These are phyloP conservation scores for Tinamus major DNA, from an alignment of 2,797 vertebrate genomes.

Conservation along the genomic window DNA sequence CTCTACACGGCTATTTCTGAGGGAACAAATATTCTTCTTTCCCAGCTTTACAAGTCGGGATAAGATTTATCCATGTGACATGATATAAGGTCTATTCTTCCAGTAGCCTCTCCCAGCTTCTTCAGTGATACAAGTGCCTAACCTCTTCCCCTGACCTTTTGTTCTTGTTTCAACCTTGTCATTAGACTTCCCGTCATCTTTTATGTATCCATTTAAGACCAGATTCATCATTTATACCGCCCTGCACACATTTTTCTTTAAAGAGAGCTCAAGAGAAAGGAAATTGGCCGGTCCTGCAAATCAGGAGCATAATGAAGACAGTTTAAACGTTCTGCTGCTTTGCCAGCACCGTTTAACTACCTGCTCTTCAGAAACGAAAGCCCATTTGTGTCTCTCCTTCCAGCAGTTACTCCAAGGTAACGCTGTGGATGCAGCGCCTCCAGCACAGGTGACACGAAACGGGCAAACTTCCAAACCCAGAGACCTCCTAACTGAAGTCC, in stretches of 20 bases:
- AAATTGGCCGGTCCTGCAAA: background rate
- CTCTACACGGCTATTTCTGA: background rate
- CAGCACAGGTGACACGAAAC: background rate
- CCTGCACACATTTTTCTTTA: background rate
- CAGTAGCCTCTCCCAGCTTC: background rate
- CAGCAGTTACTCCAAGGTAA: background rate
- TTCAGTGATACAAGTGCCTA: background rate
- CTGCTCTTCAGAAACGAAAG: background rate
- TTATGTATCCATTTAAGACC: too few relatives aligned
- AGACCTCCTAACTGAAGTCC: background rate
- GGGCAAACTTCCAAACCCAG: background rate
- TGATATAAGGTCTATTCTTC: background rate
- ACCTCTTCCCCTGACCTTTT: background rate
- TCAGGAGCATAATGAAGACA: background rate
- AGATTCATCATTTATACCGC: background rate
- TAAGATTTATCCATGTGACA: rapidly evolving
- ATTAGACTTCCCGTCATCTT: background rate
- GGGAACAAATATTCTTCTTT: background rate
- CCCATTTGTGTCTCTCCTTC: background rate
- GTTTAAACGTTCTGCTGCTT: background rate
- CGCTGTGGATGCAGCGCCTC: background rate
- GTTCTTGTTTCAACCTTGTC: background rate
- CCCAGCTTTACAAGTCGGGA: background rate
- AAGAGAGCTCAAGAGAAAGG: slow-evolving; percentile 4
- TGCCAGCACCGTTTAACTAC: background rate